Evolutionary conservation across 1,140 invertebrate genomes (phyloP), one percentile per base, ranked within the genome.

Genomic region (Melitaea cinxia): DNA sequence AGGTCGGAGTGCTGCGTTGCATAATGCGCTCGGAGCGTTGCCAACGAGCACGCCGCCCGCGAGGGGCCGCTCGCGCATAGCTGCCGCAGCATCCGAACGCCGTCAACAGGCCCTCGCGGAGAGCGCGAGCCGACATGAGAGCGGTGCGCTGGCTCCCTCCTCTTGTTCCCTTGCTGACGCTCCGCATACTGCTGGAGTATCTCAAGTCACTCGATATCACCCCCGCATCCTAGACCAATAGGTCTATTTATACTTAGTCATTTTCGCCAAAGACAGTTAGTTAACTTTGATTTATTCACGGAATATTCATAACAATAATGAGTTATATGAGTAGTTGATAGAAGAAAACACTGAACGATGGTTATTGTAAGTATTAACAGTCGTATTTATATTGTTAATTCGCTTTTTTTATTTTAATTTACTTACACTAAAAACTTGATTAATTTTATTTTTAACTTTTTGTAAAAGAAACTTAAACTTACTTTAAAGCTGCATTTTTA

Each of bases 1-100:
- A 91, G 88, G 89, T 88, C 87, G 88, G 82, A 75, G 73, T 77
- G 73, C 73, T 59, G 76, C 67, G 72, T 83, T 83, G 82, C 83
- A 83, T 83, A 83, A 84, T 85, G 87, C 75, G 79, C 80, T 55
- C 39, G 68, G 78, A 69, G 78, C 72, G 73, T 72, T 66, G 72
- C 61, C 77, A 74, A 71, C 78, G 56, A 66, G 78, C 74, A 65
- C 78, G 77, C 68, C 64, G 69, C 53, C 68, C 54, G 67, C 73
- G 63, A 65, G 71, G 35, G 68, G 54, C 66, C 70, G 73, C 65
- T 35, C 49, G 73, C 64, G 70, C 57, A 57, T 68, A 73, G 73
- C 65, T 49, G 56, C 56, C 56, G 42, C 56, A 58, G 55, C 55
- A 47, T 58, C 53, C 52, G 61, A 53, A 50, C 59, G 56, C 70